Evolutionary conservation across 2,797 vertebrate genomes (phyloP).

Genomic region (Aselliscus stoliczkanus): DNA sequence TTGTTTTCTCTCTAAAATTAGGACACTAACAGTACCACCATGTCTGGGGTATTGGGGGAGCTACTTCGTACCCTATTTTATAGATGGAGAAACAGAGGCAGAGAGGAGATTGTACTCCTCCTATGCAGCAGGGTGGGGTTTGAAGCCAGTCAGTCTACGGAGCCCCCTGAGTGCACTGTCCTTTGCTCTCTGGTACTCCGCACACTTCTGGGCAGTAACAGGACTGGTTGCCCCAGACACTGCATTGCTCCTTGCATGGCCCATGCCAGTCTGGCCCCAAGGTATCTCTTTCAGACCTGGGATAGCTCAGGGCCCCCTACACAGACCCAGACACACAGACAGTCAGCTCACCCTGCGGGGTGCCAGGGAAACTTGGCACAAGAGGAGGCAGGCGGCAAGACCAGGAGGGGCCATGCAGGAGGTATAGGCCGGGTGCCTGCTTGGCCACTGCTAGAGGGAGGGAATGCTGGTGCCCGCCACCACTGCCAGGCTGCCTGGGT

Average conservation of each 20-base stretch:
- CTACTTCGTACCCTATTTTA: not conserved
- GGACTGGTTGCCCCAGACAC: not conserved
- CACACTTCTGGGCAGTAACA: not conserved
- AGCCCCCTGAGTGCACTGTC: no score
- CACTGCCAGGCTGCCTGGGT: conserved; percentile 17
- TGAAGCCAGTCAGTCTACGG: not conserved
- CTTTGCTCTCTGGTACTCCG: not conserved
- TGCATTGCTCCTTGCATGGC: not conserved
- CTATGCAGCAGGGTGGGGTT: not conserved
- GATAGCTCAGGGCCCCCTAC: not conserved
- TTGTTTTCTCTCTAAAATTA: not conserved
- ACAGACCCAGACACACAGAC: not conserved
- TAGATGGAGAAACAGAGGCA: not conserved
- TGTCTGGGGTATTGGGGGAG: not conserved
- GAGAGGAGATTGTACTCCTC: not conserved
- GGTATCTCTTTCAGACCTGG: not conserved
- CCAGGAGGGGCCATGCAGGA: not conserved
- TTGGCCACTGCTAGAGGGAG: not conserved
- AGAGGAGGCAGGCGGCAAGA: not conserved
- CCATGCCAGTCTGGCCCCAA: not conserved
- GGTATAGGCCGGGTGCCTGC: not conserved
- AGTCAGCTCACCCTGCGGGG: not conserved
- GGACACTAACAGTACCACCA: not conserved
- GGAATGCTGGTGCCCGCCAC: not conserved
- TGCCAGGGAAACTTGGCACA: not conserved